These are phyloP conservation scores for Hippocampus mohnikei DNA, from an alignment of 2,113 vertebrate species.

Conservation along the genomic window DNA sequence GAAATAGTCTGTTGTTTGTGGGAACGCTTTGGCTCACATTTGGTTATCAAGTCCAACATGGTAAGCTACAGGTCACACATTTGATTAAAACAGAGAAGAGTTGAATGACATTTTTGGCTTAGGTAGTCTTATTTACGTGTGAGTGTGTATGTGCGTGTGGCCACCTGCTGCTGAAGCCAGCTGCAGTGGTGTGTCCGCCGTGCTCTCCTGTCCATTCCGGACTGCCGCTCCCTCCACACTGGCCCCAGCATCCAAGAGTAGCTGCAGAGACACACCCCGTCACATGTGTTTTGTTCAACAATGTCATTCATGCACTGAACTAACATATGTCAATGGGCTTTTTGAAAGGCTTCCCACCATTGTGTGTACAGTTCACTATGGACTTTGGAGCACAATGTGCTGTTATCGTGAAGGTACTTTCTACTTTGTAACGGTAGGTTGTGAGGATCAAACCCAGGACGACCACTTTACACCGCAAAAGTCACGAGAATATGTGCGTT, in stretches of 20 bases:
- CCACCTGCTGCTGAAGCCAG: conserved; percentile 94
- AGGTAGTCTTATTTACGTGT: conserved; percentile 1
- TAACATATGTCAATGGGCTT: conserved; percentile 34
- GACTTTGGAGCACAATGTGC: background rate
- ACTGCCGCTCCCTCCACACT: conserved; percentile 88
- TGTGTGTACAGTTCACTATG: background rate
- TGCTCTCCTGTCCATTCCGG: conserved; percentile 86
- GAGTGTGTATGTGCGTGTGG: conserved; percentile 23
- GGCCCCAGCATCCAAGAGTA: conserved; percentile 92
- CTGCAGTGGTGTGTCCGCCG: conserved; percentile 87
- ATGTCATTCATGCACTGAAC: conserved; percentile 14
- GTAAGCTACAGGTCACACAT: conserved; percentile 14
- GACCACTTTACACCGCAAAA: background rate
- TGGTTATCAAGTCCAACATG: conserved; percentile 14
- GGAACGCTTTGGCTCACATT: background rate
- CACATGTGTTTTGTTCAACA: conserved; percentile 31
- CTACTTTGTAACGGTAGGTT: too few relatives aligned
- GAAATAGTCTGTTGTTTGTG: background rate
- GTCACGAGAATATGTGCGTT: background rate
- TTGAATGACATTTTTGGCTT: conserved; percentile 22
- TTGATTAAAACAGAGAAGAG: conserved; percentile 6
- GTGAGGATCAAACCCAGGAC: background rate
- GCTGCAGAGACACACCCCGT: conserved; percentile 63
- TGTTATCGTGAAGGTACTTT: too few relatives aligned
- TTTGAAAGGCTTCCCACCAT: conserved; percentile 2